These are phyloP conservation scores for Rhagonycha lutea DNA, from an alignment of 2,888 invertebrate species.

Conservation along the genomic window DNA sequence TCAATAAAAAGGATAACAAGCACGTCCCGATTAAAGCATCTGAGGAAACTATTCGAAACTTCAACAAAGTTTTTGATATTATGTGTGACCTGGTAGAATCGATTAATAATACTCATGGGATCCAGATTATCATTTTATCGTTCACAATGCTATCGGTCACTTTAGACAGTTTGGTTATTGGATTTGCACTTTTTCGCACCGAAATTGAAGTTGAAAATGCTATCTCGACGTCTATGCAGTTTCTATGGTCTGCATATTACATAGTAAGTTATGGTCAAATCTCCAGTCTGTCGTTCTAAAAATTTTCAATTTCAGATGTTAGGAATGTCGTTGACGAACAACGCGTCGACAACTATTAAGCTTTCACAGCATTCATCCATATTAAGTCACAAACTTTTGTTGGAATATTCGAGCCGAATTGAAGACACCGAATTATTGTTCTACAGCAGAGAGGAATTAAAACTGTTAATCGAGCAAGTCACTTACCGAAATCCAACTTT, in stretches of 20 bases:
- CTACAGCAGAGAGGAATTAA: constrained; percentile 3
- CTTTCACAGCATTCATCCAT: not conserved
- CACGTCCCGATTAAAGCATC: not conserved
- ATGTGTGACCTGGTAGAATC: not conserved
- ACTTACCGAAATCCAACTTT: constrained; percentile 14
- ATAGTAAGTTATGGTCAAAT: not conserved
- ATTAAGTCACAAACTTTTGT: constrained; percentile 1
- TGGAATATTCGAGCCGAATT: constrained; percentile 4
- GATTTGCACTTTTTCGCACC: constrained; percentile 2
- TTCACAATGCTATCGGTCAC: constrained; percentile 2
- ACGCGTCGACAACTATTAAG: not conserved
- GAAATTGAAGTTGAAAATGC: not conserved
- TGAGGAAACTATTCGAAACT: not conserved
- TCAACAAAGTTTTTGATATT: not conserved
- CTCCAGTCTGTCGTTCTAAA: not conserved
- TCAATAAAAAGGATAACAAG: not conserved
- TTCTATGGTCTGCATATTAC: constrained; percentile 11
- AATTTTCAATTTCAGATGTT: constrained; percentile 8
- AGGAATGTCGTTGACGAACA: constrained; percentile 2
- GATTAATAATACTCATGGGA: not conserved
- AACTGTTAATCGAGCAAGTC: constrained; percentile 12
- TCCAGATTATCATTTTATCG: constrained; percentile 6
- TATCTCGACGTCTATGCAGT: not conserved
- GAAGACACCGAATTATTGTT: not conserved
- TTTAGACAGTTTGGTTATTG: constrained; percentile 9